Base-by-base conservation (phyloP, 2,888 invertebrate species). In the Gerosis bhagava region DNA sequence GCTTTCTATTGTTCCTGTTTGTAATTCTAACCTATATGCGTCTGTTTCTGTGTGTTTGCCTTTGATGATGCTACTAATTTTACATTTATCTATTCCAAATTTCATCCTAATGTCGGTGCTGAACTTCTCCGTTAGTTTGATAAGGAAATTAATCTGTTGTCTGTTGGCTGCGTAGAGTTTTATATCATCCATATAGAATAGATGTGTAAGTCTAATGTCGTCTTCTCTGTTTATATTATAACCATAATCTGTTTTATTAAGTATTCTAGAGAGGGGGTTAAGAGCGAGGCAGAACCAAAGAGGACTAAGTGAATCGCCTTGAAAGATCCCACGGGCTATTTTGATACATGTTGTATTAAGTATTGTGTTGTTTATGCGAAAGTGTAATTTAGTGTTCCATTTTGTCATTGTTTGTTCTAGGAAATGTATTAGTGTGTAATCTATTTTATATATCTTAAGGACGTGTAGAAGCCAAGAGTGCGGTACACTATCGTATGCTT, bases 81-180 rank as follows among this genome's bases (percentile, higher is more conserved):
- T 50, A 25, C 51, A 49, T 39, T 54, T 49, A 24, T 49, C 35
- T 6, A 41, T 44, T 15, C 53, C 48, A 36, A 51, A 52, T 22
- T 21, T 11, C 53, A 53, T 53, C 16, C 49, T 45, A 8, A 52
- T 52, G 3, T 52, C 46, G 8, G 17, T 28, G 21, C 32, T 34
- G 21, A 47, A 47, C 12, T 21, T 24, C 40, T 47, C 46, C 7
- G 39, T 39, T 16, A 46, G 6, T 19, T 5, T 25, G 0, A 34
- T 16, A 26, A 47, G 17, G 5, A 34, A 10, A 6, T 34, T 12
- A 10, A 47, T 12, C 19, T 47, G 19, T 10, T 32, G 24, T 26
- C 7, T 47, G 5, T 32, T 29, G 5, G 10, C 15, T 25, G 35
- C 29, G 24, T 50, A 55, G 26, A 50, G 24, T 40, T 49, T 43